These are phyloP conservation scores for Manis javanica DNA, from an alignment of 2,797 vertebrate genomes.

Conservation along the genomic window DNA sequence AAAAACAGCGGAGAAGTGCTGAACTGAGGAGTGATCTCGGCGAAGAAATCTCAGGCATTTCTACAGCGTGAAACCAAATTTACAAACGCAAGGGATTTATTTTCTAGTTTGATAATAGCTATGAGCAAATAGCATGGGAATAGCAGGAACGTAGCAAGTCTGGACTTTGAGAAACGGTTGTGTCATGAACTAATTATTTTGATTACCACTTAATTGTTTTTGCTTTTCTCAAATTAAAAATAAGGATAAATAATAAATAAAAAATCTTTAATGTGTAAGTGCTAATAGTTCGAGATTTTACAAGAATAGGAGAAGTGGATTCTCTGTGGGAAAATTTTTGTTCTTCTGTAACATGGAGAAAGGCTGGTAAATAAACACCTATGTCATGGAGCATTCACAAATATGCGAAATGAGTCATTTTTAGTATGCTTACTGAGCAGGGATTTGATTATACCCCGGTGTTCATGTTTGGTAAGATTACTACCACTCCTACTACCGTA, in stretches of 20 bases:
- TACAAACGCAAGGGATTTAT: neutral
- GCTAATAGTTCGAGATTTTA: constrained; percentile 42
- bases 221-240: constrained; percentile 6
- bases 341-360: neutral
- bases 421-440: neutral
- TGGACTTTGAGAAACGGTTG: neutral
- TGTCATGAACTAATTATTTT: neutral
- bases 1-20: neutral
- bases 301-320: neutral
- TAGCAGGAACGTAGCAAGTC: neutral
- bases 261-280: neutral
- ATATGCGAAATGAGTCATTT: neutral
- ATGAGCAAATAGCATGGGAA: neutral
- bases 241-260: constrained; percentile 8
- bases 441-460: neutral
- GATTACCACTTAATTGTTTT: neutral
- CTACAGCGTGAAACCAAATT: neutral
- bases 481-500: neutral
- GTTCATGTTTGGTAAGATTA: neutral
- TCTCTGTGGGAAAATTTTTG: neutral
- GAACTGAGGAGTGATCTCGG: neutral
- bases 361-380: neutral
- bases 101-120: neutral
- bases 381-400: neutral
- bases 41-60: neutral